Base-by-base conservation (phyloP, 1,140 invertebrate genomes). In the Pteromalus puparum region DNA sequence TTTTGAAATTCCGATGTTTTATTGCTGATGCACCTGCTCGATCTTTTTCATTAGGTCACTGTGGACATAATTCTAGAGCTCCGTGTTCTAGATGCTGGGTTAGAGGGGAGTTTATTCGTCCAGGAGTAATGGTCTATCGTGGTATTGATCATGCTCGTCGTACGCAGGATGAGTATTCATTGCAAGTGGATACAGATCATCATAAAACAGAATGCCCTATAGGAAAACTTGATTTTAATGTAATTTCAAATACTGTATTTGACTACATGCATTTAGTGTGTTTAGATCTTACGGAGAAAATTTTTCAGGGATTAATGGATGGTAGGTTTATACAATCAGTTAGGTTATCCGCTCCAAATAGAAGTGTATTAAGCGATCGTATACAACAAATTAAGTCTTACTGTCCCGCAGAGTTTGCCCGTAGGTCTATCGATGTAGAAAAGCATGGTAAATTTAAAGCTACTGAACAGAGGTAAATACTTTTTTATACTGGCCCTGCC, bases 1-100 rank as follows among this genome's bases (percentile, higher is more conserved):
- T 2, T 12, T 5, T 75, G n/a, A 2, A 46, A 24, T 46, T 75
- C 4, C 67, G 83, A 46, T 74, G 72, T 42, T 86, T 86, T 79
- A 84, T 86, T 42, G 86, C 82, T 38, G 86, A 86, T 82, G 83
- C 86, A n/a, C 86, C 80, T 26, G 83, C 67, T 5, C 78, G 86
- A 34, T 79, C 83, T 53, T 77, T 84, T 53, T 34, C 81, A 48
- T 74, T 86, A 34, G 48, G 79, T 73, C 86, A 84, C 73, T 18
- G 10, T 48, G 72, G 70, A 15, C 78, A 86, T 74, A 79, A 46
- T 83, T 86, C 85, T 15, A 73, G 18, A 21, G 70, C 70, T 70
- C 80, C 81, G 21, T 86, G 81, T 65, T 86, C 85, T 12, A 79
- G 78, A 42, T 86, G 85, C 53, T 82, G 82, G 82, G 46, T 86